Evolutionary conservation across 1,140 invertebrate species (phyloP).

Genomic region (Centruroides vittatus): DNA sequence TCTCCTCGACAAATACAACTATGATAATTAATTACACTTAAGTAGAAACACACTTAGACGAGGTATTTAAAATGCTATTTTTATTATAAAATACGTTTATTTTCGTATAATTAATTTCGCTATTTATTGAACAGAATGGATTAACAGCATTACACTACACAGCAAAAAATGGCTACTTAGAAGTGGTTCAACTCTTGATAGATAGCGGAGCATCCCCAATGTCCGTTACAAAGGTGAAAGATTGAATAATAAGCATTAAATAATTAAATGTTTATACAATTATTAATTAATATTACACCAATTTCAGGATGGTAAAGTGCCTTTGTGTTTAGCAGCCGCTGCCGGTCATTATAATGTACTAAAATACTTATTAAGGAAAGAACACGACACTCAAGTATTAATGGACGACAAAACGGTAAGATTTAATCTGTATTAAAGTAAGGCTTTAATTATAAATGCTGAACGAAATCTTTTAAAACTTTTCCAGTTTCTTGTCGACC

Average conservation of each 20-base stretch:
- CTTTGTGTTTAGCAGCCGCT: conserved; percentile 92
- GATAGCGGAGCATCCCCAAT: conserved; percentile 91
- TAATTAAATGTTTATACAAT: no score
- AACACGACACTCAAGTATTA: conserved; percentile 88
- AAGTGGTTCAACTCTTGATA: conserved; percentile 85
- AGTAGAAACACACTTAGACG: no score
- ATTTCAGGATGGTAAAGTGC: conserved; percentile 59
- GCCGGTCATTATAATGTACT: conserved; percentile 92
- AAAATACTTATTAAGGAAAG: conserved; percentile 90
- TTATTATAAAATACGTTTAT: background rate
- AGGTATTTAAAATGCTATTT: background rate
- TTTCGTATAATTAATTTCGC: no score
- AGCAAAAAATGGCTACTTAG: conserved; percentile 81
- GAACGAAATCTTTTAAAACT: background rate
- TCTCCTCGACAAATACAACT: no score
- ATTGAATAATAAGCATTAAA: background rate
- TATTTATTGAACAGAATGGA: conserved; percentile 46
- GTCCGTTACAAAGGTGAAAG: conserved; percentile 50
- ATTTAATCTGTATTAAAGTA: background rate
- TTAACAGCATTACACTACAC: conserved; percentile 96
- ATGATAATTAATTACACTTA: no score
- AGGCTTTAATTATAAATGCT: conserved; percentile 4
- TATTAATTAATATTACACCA: no score
- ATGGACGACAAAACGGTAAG: conserved; percentile 87
- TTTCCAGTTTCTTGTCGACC: conserved; percentile 84